Evolutionary conservation across 2,113 vertebrate genomes (phyloP).

Genomic region (Rana temporaria): DNA sequence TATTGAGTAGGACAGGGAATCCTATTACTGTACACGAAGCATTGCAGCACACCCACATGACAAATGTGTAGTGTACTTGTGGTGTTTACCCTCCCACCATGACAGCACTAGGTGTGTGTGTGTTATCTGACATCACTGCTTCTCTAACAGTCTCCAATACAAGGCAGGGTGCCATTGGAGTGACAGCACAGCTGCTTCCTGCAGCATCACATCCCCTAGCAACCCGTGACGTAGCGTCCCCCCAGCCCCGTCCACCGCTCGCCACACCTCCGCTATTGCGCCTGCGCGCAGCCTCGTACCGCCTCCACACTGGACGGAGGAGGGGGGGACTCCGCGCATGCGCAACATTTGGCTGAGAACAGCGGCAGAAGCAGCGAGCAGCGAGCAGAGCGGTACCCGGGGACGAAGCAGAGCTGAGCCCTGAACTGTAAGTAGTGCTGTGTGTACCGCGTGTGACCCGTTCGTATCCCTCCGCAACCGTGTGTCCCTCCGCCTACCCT

Average conservation of each 20-base stretch:
- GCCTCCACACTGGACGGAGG: neutral
- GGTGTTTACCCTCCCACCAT: neutral
- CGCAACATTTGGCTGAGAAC: neutral
- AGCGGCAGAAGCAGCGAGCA: constrained; percentile 16
- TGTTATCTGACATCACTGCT: no score
- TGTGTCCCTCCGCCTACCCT: neutral
- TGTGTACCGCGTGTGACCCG: neutral
- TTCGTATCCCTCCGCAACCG: neutral
- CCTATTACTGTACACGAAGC: no score
- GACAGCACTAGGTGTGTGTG: constrained; percentile 13
- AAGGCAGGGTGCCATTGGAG: neutral
- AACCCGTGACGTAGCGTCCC: constrained; percentile 24
- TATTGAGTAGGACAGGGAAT: no score
- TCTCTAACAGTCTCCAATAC: neutral
- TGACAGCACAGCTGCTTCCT: constrained; percentile 48
- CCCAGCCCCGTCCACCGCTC: neutral
- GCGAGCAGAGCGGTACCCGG: neutral
- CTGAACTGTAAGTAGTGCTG: constrained; percentile 14
- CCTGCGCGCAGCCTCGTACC: neutral
- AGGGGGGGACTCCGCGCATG: constrained; percentile 13
- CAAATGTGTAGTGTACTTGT: no score
- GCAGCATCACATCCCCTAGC: constrained; percentile 38
- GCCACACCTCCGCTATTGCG: constrained; percentile 14
- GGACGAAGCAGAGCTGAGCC: neutral
- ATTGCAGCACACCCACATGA: no score